These are phyloP conservation scores for Scaptomyza polygonia DNA, from an alignment of 2,888 invertebrate species.

Conservation along the genomic window DNA sequence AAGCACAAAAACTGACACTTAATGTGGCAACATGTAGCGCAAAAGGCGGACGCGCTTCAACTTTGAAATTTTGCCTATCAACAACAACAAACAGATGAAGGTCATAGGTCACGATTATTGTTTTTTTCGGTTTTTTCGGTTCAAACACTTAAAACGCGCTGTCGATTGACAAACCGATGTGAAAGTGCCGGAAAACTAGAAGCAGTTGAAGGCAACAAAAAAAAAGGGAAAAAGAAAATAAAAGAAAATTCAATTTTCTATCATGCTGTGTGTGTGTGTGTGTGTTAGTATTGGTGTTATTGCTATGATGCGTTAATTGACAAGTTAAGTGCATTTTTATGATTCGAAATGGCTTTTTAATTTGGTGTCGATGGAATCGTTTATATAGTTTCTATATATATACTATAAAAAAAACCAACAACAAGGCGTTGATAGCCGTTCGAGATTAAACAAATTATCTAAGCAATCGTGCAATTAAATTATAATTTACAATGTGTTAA, in stretches of 20 bases:
- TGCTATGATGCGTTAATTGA: conserved; percentile 71
- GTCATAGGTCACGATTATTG: conserved; percentile 47
- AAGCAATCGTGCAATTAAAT: conserved; percentile 61
- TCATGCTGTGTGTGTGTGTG: conserved; percentile 9
- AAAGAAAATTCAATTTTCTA: conserved; percentile 43
- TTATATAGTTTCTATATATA: too few relatives aligned
- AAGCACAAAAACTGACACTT: conserved; percentile 63
- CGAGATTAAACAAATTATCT: conserved; percentile 61
- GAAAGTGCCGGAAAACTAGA: conserved; percentile 42
- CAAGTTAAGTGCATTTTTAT: conserved; percentile 81
- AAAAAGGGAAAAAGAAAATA: conserved; percentile 6
- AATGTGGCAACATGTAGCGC: conserved; percentile 75
- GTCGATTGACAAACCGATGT: conserved; percentile 61
- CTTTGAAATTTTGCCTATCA: conserved; percentile 24
- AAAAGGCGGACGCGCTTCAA: conserved; percentile 19
- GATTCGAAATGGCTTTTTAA: conserved; percentile 79
- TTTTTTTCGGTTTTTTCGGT: conserved; percentile 1
- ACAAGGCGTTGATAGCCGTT: conserved; percentile 60
- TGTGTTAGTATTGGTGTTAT: conserved; percentile 24
- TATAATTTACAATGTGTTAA: conserved; percentile 66
- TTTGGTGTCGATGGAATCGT: conserved; percentile 76
- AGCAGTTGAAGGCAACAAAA: conserved; percentile 16
- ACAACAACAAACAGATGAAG: conserved; percentile 32
- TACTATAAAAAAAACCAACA: conserved; percentile 29
- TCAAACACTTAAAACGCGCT: conserved; percentile 58